Conservation (phyloP, 1,140 invertebrate genomes). For the Drosophila simulans region DNA sequence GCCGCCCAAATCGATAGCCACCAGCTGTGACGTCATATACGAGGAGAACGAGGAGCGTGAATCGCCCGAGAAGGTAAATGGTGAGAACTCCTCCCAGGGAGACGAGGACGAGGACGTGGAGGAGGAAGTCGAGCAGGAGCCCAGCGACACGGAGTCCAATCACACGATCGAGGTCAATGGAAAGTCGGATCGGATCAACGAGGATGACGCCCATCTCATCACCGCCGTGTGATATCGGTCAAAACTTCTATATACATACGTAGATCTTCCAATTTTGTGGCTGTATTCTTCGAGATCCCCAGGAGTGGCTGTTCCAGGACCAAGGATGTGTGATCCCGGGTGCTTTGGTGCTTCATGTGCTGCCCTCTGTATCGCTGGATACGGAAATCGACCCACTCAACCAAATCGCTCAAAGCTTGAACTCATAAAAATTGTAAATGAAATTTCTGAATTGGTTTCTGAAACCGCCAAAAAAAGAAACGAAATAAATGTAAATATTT, state of each 20-base stretch:
- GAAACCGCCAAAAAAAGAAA: conserved; percentile 54
- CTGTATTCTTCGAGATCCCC: conserved; percentile 36
- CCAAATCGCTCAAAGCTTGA: conserved; percentile 39
- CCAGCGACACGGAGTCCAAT: conserved; percentile 71
- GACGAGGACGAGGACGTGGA: conserved; percentile 29
- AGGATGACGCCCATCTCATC: conserved; percentile 77
- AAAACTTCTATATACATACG: neutral
- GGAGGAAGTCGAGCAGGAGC: conserved; percentile 60
- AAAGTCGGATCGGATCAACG: conserved; percentile 63
- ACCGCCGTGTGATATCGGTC: conserved; percentile 60
- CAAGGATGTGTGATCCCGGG: conserved; percentile 22
- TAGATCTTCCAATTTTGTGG: conserved; percentile 16
- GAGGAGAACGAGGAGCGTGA: conserved; percentile 83
- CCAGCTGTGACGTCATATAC: conserved; percentile 84
- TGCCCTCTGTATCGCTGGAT: conserved; percentile 20
- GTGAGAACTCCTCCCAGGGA: conserved; percentile 27
- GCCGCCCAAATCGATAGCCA: conserved; percentile 78
- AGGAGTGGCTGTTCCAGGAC: conserved; percentile 17
- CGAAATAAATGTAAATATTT: conserved; percentile 82
- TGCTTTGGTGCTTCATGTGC: conserved; percentile 16
- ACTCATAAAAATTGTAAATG: conserved; percentile 72
- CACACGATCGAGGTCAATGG: conserved; percentile 67
- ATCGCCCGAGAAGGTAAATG: conserved; percentile 60
- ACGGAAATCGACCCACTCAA: conserved; percentile 15
- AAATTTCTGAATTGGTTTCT: conserved; percentile 63